These are phyloP conservation scores for Tetramorium parvispinum DNA, from an alignment of 1,140 invertebrate genomes.

Conservation along the genomic window DNA sequence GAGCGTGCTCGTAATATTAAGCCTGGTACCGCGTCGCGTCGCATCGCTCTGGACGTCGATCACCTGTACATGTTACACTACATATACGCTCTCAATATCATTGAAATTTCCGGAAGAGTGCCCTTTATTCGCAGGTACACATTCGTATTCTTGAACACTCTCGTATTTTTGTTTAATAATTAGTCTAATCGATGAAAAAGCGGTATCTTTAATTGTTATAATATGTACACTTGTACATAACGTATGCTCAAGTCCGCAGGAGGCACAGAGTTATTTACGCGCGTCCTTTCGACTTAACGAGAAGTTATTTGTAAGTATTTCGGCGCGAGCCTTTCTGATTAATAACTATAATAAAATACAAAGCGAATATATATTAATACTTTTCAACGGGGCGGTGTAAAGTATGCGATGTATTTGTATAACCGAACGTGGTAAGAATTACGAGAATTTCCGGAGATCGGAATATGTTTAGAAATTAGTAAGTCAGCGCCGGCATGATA, in stretches of 20 bases:
- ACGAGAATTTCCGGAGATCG: slow-evolving; percentile 18
- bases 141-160: background rate
- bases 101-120: background rate
- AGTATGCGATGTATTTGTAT: background rate
- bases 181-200: slow-evolving; percentile 11
- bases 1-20: slow-evolving; percentile 82
- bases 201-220: background rate
- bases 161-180: background rate
- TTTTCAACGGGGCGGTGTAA: slow-evolving; percentile 1
- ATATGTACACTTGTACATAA: background rate
- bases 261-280: slow-evolving; percentile 12
- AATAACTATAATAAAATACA: slow-evolving; percentile 29
- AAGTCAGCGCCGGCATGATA: slow-evolving; percentile 31
- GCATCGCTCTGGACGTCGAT: background rate
- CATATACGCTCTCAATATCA: background rate
- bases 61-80: slow-evolving; percentile 57
- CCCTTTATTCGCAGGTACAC: background rate
- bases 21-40: slow-evolving; percentile 26
- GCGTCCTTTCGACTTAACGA: slow-evolving; percentile 10
- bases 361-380: slow-evolving; percentile 13
- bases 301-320: slow-evolving; percentile 39
- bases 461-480: slow-evolving; percentile 70
- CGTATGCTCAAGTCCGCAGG: background rate
- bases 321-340: background rate
- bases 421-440: background rate